phyloP scores from a whole-genome alignment of 2,113 vertebrate species.

The Tachuris rubrigastra region DNA sequence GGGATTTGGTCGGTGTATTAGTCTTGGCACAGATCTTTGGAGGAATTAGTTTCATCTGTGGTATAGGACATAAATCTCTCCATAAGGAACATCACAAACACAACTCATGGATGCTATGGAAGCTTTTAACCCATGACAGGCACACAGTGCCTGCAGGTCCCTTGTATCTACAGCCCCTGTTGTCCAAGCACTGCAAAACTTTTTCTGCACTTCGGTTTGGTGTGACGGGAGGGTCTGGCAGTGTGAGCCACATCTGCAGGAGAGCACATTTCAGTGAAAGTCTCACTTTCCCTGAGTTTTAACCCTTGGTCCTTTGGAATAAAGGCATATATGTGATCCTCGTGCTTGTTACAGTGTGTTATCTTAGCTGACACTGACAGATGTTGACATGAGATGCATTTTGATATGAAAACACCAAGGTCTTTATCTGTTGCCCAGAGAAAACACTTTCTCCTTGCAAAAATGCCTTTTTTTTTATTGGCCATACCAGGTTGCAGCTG shows the following conservation, averaged over 20 bases:
- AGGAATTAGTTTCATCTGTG: neutral
- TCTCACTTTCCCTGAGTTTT: neutral
- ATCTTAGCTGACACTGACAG: neutral
- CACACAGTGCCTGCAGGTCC: neutral
- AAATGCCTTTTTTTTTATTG: neutral
- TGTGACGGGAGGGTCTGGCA: neutral
- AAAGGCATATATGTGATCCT: neutral
- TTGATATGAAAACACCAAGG: neutral
- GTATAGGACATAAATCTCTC: neutral
- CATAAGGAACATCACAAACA: neutral
- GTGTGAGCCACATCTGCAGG: neutral
- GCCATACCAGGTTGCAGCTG: neutral
- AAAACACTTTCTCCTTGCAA: neutral
- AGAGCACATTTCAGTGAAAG: neutral
- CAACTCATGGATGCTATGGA: neutral
- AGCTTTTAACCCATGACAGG: neutral
- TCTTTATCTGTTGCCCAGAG: neutral
- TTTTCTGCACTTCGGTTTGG: neutral
- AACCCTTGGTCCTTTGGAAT: neutral
- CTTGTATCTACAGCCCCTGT: neutral
- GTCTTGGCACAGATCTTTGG: neutral
- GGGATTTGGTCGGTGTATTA: neutral
- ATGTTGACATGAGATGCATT: neutral
- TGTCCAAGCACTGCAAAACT: neutral
- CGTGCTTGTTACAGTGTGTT: neutral